Evolutionary conservation across 1,140 invertebrate genomes (phyloP).

Genomic region (Danaus plexippus): DNA sequence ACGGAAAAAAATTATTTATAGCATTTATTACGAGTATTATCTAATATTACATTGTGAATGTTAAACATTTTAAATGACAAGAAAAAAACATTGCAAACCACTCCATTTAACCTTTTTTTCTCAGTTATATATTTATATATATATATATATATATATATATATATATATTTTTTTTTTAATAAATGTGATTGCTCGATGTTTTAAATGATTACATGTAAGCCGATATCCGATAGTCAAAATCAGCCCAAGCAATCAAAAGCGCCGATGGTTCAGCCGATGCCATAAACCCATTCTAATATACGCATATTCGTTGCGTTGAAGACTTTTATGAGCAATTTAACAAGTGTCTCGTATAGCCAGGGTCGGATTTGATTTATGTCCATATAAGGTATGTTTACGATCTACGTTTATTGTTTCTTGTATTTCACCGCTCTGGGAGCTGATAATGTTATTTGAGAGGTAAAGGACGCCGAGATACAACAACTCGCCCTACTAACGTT

Average conservation of each 20-base stretch:
- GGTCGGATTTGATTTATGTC: constrained; percentile 55
- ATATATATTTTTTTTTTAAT: no score
- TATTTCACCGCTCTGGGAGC: constrained; percentile 54
- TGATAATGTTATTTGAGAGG: constrained; percentile 55
- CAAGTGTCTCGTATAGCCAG: constrained; percentile 52
- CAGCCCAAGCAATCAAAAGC: constrained; percentile 31
- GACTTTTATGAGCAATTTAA: constrained; percentile 67
- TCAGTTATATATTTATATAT: no score
- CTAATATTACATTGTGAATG: no score
- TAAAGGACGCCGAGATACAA: constrained; percentile 35
- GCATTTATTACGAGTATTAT: no score
- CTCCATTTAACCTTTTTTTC: no score
- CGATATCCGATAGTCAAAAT: constrained; percentile 1
- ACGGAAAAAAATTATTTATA: no score
- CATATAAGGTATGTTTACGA: constrained; percentile 57
- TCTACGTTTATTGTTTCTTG: constrained; percentile 57
- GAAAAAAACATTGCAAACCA: no score
- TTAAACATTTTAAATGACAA: no score
- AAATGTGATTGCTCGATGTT: no score
- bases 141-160: no score
- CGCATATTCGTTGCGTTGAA: constrained; percentile 49
- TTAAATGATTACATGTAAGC: no score
- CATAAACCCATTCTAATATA: constrained; percentile 58
- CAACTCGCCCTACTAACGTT: constrained; percentile 17
- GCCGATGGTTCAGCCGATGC: constrained; percentile 31